A percentile compares a stretch with the other conserved stretches of the same genome.
These are phyloP conservation scores for Amblyjoppa proteus DNA, from an alignment of 2,888 invertebrate genomes.

Conservation along the genomic window DNA sequence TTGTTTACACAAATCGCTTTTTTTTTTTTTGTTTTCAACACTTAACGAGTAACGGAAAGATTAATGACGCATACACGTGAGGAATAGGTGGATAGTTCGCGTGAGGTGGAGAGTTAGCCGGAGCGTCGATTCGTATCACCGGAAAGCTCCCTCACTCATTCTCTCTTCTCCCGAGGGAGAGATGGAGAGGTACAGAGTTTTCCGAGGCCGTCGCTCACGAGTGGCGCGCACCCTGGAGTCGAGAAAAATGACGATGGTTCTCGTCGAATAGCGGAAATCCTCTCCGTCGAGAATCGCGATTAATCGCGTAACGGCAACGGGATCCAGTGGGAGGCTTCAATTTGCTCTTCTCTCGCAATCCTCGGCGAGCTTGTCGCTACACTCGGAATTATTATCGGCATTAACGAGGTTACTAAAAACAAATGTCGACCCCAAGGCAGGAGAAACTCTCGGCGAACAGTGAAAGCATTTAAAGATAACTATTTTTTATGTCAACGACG, in stretches of 20 bases:
- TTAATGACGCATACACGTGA: slow-evolving; percentile 17
- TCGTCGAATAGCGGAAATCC: slow-evolving; percentile 52
- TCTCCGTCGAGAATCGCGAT: slow-evolving; percentile 63
- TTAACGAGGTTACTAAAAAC: slow-evolving; percentile 1
- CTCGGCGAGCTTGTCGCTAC: slow-evolving; percentile 21
- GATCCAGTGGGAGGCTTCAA: slow-evolving; percentile 46
- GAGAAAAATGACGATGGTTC: slow-evolving; percentile 65
- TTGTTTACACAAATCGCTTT: background rate
- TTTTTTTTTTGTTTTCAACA: background rate
- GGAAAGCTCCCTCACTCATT: slow-evolving; percentile 55
- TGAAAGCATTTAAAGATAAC: too few species aligned
- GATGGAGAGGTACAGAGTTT: slow-evolving; percentile 7
- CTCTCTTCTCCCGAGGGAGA: slow-evolving; percentile 43
- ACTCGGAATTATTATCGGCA: background rate
- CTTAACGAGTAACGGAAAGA: slow-evolving; percentile 31
- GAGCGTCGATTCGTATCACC: slow-evolving; percentile 57
- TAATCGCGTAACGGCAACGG: slow-evolving; percentile 50
- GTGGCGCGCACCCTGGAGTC: slow-evolving; percentile 15
- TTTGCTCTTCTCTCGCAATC: slow-evolving; percentile 15
- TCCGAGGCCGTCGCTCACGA: slow-evolving; percentile 12
- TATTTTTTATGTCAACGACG: too few species aligned
- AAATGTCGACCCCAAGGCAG: background rate
- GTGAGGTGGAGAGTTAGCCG: slow-evolving; percentile 28
- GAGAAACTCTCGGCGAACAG: too few species aligned
- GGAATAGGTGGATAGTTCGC: slow-evolving; percentile 6